phyloP scores from a whole-genome alignment of 1,140 invertebrate genomes.

The Ostrea edulis region DNA sequence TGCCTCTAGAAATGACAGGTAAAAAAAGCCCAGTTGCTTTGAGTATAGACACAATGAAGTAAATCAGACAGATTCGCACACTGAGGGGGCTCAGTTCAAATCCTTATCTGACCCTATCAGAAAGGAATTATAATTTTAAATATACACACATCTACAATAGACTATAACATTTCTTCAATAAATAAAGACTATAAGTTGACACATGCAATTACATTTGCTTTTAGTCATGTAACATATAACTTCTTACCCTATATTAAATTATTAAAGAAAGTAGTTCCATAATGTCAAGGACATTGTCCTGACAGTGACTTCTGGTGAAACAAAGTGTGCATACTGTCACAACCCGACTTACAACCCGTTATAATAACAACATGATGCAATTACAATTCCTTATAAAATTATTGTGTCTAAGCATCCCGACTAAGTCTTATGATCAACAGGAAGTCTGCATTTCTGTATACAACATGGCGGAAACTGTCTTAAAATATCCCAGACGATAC shows the following conservation, averaged over 20 bases:
- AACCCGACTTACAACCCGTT: not conserved
- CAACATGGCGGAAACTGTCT: slow-evolving; percentile 21
- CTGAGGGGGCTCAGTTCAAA: too few species aligned
- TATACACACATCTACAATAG: too few species aligned
- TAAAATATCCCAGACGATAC: not conserved
- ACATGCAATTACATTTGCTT: too few species aligned
- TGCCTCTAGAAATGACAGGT: too few species aligned
- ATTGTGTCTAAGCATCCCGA: not conserved
- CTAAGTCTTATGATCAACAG: not conserved
- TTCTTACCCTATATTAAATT: too few species aligned
- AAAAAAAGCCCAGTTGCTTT: too few species aligned
- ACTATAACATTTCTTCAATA: too few species aligned
- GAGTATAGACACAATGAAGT: too few species aligned
- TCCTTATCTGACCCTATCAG: too few species aligned
- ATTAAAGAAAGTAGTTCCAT: not conserved
- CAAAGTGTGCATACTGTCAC: not conserved
- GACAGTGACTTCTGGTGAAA: not conserved
- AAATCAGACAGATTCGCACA: too few species aligned
- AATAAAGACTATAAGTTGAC: too few species aligned
- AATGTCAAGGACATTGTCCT: slow-evolving; percentile 22
- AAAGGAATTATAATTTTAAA: too few species aligned
- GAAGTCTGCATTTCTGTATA: slow-evolving; percentile 19
- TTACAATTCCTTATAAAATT: not conserved
- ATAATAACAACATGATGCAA: not conserved
- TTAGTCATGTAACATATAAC: not conserved